Base-by-base conservation (phyloP, 2,888 invertebrate species). In the Chouioia cunea region DNA sequence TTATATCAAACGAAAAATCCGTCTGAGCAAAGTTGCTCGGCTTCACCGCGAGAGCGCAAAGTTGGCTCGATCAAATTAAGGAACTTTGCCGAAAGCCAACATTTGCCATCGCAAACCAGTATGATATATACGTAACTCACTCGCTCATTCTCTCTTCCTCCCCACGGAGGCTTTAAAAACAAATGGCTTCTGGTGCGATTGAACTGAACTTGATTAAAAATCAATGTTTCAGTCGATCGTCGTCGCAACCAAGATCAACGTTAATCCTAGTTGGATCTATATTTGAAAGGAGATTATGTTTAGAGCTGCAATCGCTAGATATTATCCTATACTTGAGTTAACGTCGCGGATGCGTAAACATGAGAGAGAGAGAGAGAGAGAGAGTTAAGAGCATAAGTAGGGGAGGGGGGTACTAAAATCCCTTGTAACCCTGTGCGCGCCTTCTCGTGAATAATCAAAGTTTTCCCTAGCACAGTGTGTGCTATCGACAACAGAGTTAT, bases 41-140 rank as follows among this genome's bases (percentile, higher is more conserved):
- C 16, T 10, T 12, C 22, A 16, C 8, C n/a, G 20, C 27, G 6
- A 3, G 27, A 4, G 27, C 27, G 4, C 27, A 48, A 57, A 48
- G n/a, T 69, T 16, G 20, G 46, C 53, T 46, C 62, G 52, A 69
- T 64, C 64, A n/a, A 65, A 70, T 64, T 54, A 70, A 64, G 63
- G 22, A 70, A 65, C n/a, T 70, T 65, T 16, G 53, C 36, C 20
- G 22, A 48, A 20, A 36, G 44, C 50, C 16, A 59, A 59, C 58
- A 18, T 44, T 47, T 36, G 23, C 10, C 27, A 6, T 27, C 4
- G 36, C 18, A 14, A n/a, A n/a, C n/a, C n/a, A n/a, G n/a, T n/a
- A n/a, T n/a, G n/a, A 43, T 20, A 62, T 20, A 36, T 15, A 15
- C 48, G 23, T 15, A 63, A 47, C 12, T 47, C 43, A 27, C n/a